Evolutionary conservation across 2,113 vertebrate genomes (phyloP).

Genomic region (Neolamprologus kungweensis): DNA sequence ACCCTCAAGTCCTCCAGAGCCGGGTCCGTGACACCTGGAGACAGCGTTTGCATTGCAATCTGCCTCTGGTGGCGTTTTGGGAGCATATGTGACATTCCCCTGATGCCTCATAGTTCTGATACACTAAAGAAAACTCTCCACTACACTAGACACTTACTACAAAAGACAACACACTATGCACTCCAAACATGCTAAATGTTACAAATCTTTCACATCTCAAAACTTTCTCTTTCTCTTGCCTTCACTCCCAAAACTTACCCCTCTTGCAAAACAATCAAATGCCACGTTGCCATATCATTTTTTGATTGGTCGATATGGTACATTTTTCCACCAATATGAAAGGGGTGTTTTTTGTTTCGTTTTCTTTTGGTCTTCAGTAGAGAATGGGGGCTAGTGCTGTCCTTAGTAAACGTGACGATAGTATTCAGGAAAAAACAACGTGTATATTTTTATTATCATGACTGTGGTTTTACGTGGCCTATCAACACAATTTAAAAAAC

Average conservation of each 20-base stretch:
- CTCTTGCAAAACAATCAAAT: neutral
- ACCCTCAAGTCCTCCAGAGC: no score
- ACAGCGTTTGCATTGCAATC: neutral
- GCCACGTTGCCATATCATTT: neutral
- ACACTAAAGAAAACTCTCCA: neutral
- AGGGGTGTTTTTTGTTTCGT: neutral
- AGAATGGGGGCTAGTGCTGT: neutral
- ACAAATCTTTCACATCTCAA: neutral
- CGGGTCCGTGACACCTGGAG: neutral
- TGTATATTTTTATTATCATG: neutral
- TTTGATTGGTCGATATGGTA: neutral
- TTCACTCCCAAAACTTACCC: neutral
- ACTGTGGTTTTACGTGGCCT: neutral
- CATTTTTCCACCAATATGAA: neutral
- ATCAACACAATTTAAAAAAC: neutral
- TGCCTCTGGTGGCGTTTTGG: neutral
- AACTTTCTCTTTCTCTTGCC: neutral
- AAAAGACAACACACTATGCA: neutral
- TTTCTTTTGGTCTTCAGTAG: neutral
- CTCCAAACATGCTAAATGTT: neutral
- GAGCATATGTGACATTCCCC: neutral
- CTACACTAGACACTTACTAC: neutral
- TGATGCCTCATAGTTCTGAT: neutral
- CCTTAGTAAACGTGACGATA: accelerated
- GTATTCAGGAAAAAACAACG: neutral